A percentile compares a stretch with the other conserved stretches of the same genome.
phyloP scores from a whole-genome alignment of 2,888 invertebrate species.

The Entomobrya proxima region DNA sequence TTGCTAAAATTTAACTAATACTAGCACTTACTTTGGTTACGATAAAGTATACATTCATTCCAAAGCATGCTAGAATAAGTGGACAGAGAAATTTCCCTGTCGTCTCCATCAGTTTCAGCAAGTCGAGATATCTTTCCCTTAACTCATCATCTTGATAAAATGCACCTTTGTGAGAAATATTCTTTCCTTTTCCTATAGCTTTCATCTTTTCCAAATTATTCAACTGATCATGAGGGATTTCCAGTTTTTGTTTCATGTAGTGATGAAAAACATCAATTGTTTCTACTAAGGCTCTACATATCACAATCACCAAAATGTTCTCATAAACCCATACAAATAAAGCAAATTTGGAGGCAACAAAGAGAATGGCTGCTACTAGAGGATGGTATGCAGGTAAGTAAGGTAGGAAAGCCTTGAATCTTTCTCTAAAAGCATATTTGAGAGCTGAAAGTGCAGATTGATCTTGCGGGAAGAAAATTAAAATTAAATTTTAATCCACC shows the following conservation, averaged over 20 bases:
- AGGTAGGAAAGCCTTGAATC: too few relatives aligned
- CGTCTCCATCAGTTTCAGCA: neutral
- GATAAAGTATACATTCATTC: neutral
- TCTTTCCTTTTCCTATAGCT: neutral
- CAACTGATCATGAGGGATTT: neutral
- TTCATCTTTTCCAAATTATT: neutral
- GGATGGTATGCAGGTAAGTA: too few relatives aligned
- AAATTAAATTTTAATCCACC: too few relatives aligned
- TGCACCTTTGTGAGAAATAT: too few relatives aligned
- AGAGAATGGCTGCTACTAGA: too few relatives aligned
- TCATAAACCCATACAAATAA: neutral
- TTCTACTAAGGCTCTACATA: neutral
- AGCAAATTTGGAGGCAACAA: neutral
- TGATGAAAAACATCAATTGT: neutral
- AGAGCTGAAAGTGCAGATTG: too few relatives aligned
- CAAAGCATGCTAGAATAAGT: neutral
- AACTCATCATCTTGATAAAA: neutral
- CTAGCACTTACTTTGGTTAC: neutral
- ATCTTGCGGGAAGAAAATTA: too few relatives aligned
- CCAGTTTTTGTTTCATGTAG: neutral
- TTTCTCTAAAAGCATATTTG: too few relatives aligned
- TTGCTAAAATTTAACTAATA: neutral
- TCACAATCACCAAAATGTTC: neutral
- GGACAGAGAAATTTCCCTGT: neutral
- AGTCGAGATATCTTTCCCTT: neutral